Evolutionary conservation across 2,888 invertebrate species (phyloP), one percentile per base, ranked within the genome.

Genomic region (Geophilus truncorum): DNA sequence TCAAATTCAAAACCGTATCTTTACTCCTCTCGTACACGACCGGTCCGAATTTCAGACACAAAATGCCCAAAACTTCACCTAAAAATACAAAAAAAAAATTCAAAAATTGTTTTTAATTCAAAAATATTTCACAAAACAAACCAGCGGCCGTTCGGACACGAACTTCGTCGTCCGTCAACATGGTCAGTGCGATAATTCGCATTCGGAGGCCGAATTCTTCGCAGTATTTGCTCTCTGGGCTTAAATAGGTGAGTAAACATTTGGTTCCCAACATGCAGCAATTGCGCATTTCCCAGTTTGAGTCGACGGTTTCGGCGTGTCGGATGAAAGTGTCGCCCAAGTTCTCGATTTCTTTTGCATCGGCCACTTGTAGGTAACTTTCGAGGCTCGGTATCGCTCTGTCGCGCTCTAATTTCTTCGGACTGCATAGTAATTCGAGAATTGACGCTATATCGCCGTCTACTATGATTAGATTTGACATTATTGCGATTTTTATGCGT

Each of bases 61-160:
- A 84, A n/a, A 85, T 84, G 23, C 88, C 88, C 79, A 89, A 83
- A 12, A 88, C 85, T 84, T 88, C 88, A 81, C 88, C 88, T 88
- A 28, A 75, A 75, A 75, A 75, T 75, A 12, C 7, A 18, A 15
- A 77, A 32, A 30, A 15, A 30, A 34, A 34, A 77, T 77, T 25
- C n/a, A 5, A 25, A 6, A 9, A 6, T 76, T 23, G 7, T 25
- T 18, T 76, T 7, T 76, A 25, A 7, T 28, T 15, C 28, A 9
- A 9, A 7, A 28, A 15, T 25, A 70, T 81, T n/a, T n/a, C n/a
- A n/a, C n/a, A n/a, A n/a, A n/a, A 83, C 83, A 34, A 34, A 88
- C 88, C 88, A 82, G 88, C 87, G 23, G 87, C 87, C 75, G 88
- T 84, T 82, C 89, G 83, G 7, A 89, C 88, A 83, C 88, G 84